Evolutionary conservation across 2,113 vertebrate genomes (phyloP), one percentile per base, ranked within the genome.

Genomic region (Syrrhaptes paradoxus): DNA sequence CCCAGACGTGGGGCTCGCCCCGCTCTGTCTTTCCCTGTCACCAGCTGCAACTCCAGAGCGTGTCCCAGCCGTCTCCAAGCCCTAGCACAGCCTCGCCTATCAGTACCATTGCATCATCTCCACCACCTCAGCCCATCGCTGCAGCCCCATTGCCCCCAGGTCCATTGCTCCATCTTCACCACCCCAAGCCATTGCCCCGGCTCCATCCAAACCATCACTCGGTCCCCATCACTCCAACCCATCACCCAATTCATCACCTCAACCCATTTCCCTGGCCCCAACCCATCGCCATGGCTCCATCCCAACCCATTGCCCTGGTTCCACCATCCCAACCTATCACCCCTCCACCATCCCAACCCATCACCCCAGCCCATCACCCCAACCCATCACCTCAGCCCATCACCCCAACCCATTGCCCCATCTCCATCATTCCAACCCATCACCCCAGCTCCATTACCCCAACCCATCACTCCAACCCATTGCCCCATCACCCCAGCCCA

Each of bases 21-120:
- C 0, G 0, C 22, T 75, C 49, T 32, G 21, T 32, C 68, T 38
- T 68, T 52, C 21, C 4, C 8, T 65, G 48, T 13, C 15, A 2
- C 5, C 72, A 4, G 18, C n/a, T 21, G 46, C 36, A 14, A 0
- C 7, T 55, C 54, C 31, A 32, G 14, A 31, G 1, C 0, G 6
- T 0, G 9, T 41, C 32, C 15, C 58, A 24, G 63, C n/a, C 16
- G 3, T 0, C 1, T 9, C n/a, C n/a, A 22, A 4, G 0, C 4
- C 9, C 26, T 18, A 67, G 59, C 1, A 31, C 46, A 32, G 48
- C 5, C 0, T 13, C n/a, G 16, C 16, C 43, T 24, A 12, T 22
- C 3, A 0, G 25, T 18, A 21, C 26, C 3, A 0, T 11, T 9
- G 20, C 10, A 22, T 21, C 36, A 48, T 36, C 38, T 57, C 20